Evolutionary conservation across 64 coral and sea anemone genomes (phyloP).

Genomic region (Platygyra sinensis): DNA sequence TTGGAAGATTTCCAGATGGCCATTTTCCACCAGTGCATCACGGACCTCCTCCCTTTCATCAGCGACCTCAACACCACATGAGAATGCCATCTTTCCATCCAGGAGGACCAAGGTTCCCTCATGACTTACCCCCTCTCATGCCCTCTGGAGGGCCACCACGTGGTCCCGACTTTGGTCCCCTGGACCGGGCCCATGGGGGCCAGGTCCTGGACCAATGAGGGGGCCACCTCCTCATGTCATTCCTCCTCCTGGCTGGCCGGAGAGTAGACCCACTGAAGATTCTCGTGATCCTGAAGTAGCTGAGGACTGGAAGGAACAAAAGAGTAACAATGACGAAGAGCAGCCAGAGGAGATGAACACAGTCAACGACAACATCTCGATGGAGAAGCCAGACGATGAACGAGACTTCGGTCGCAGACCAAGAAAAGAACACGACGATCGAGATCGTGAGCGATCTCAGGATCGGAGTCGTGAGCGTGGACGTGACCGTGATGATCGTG

Average conservation of each 20-base stretch:
- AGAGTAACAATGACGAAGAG: background rate
- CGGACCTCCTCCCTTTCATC: slow-evolving; percentile 26
- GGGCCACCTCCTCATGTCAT: slow-evolving; percentile 34
- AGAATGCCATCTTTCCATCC: slow-evolving; percentile 43
- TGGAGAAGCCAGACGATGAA: background rate
- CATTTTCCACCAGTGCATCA: slow-evolving; percentile 45
- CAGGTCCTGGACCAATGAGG: slow-evolving; percentile 43
- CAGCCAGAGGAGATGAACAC: background rate
- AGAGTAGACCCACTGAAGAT: slow-evolving; percentile 51
- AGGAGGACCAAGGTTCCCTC: slow-evolving; percentile 50
- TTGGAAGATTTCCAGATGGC: slow-evolving; percentile 18
- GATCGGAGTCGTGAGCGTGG: slow-evolving; percentile 18
- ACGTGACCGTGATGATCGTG: slow-evolving; percentile 40
- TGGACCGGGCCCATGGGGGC: slow-evolving; percentile 28
- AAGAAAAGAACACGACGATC: background rate
- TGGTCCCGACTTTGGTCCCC: slow-evolving; percentile 10
- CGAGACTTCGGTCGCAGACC: slow-evolving; percentile 3
- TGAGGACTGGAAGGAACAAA: slow-evolving; percentile 6
- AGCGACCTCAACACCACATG: slow-evolving; percentile 21
- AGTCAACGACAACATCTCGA: background rate
- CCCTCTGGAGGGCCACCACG: slow-evolving; percentile 46
- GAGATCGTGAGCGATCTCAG: slow-evolving; percentile 7
- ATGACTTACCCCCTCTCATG: slow-evolving; percentile 34
- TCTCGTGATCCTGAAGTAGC: background rate
- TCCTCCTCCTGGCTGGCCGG: slow-evolving; percentile 27